Evolutionary conservation across 1,140 invertebrate genomes (phyloP).

Genomic region (Octopus sinensis): DNA sequence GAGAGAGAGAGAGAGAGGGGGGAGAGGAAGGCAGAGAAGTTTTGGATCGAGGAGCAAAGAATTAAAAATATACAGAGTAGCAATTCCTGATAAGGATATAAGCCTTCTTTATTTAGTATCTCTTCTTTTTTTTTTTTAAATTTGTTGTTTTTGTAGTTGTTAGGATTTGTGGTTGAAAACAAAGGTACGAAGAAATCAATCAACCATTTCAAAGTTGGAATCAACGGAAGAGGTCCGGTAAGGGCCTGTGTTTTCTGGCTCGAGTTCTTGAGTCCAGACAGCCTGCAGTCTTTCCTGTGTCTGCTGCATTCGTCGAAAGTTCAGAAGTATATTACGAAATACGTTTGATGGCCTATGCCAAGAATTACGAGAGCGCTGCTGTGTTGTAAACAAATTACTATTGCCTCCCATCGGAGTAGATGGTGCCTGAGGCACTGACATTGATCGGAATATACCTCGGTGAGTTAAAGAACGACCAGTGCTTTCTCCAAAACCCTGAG

Average conservation of each 20-base stretch:
- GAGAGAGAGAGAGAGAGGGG: no score
- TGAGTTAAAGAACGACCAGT: not conserved
- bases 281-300: conserved; percentile 8
- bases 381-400: not conserved
- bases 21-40: no score
- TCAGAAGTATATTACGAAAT: not conserved
- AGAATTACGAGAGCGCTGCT: not conserved
- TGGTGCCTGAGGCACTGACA: not conserved
- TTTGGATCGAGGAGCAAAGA: no score
- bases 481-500: not conserved
- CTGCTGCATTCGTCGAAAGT: conserved; percentile 8
- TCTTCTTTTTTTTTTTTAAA: no score
- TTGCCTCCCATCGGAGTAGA: no score
- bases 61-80: no score
- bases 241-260: not conserved
- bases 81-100: no score
- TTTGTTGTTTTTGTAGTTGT: no score
- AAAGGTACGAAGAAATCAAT: not conserved
- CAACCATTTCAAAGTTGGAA: not conserved
- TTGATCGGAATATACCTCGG: not conserved
- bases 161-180: no score
- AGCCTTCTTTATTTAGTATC: no score
- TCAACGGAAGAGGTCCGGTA: not conserved
- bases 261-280: not conserved
- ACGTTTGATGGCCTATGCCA: not conserved